phyloP scores from a whole-genome alignment of 2,888 invertebrate genomes.

The Drosophila prostipennis region DNA sequence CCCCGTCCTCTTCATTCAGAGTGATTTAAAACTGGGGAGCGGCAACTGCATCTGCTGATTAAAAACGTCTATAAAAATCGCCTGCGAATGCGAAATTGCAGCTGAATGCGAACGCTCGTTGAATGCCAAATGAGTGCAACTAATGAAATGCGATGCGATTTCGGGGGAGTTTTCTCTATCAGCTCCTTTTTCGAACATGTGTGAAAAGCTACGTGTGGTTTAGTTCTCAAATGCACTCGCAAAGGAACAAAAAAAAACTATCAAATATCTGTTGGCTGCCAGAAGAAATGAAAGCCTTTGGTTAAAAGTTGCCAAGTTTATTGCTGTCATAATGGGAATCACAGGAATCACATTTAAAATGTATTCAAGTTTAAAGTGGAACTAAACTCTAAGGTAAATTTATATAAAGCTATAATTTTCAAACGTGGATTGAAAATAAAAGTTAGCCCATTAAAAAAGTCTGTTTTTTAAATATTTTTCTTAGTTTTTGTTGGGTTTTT shows the following conservation, averaged over 20 bases:
- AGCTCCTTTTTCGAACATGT: slow-evolving; percentile 6
- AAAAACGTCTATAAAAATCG: slow-evolving; percentile 79
- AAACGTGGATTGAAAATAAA: no score
- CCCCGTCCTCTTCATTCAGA: neutral
- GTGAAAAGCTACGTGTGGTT: slow-evolving; percentile 19
- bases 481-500: no score
- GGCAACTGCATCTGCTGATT: slow-evolving; percentile 62
- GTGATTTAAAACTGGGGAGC: slow-evolving; percentile 1
- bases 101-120: slow-evolving; percentile 71
- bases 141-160: slow-evolving; percentile 64
- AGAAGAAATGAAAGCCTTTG: slow-evolving; percentile 3
- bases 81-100: slow-evolving; percentile 66
- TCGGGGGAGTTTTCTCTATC: slow-evolving; percentile 23
- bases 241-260: neutral
- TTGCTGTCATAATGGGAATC: neutral
- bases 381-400: no score
- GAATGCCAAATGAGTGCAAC: slow-evolving; percentile 74
- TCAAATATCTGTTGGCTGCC: slow-evolving; percentile 3
- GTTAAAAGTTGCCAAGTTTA: neutral
- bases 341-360: neutral
- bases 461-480: no score
- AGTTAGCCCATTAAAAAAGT: no score
- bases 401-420: no score
- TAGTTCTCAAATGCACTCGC: neutral
- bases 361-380: no score